Conservation (phyloP, 2,888 invertebrate species). For the Trileptium ribeirensis region DNA sequence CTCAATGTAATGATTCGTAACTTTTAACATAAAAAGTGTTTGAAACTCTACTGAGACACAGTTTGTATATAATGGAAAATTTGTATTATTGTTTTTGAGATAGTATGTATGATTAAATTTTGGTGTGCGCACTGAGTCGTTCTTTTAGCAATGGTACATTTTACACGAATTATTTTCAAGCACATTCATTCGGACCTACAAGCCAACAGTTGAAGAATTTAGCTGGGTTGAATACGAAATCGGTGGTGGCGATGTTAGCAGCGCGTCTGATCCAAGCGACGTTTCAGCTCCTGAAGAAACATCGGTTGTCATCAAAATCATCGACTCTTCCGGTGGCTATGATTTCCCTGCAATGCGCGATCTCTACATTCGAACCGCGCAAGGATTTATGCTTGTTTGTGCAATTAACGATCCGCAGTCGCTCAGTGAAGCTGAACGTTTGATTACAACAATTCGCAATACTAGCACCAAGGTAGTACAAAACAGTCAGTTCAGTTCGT, state of each 20-base stretch:
- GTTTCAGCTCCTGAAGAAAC: background rate
- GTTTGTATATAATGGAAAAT: no score
- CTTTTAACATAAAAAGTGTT: no score
- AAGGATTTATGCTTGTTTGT: constrained; percentile 41
- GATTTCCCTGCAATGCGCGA: constrained; percentile 48
- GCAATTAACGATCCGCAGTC: background rate
- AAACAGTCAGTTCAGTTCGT: no score
- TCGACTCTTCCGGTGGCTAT: constrained; percentile 44
- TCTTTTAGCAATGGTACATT: no score
- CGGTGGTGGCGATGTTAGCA: background rate
- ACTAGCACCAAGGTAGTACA: background rate
- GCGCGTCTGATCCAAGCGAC: no score
- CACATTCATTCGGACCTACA: constrained; percentile 42
- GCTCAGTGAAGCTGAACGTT: background rate
- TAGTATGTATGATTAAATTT: no score
- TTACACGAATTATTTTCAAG: no score
- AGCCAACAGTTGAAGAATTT: constrained; percentile 49
- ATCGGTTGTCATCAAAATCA: constrained; percentile 40
- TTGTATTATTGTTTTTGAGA: no score
- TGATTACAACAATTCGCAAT: background rate
- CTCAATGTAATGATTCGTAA: no score
- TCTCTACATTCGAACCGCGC: constrained; percentile 43
- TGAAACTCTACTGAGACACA: no score
- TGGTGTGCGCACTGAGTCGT: no score
- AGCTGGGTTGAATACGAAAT: constrained; percentile 48